These are phyloP conservation scores for Sylvia borin DNA, from an alignment of 2,797 vertebrate species.

Conservation along the genomic window DNA sequence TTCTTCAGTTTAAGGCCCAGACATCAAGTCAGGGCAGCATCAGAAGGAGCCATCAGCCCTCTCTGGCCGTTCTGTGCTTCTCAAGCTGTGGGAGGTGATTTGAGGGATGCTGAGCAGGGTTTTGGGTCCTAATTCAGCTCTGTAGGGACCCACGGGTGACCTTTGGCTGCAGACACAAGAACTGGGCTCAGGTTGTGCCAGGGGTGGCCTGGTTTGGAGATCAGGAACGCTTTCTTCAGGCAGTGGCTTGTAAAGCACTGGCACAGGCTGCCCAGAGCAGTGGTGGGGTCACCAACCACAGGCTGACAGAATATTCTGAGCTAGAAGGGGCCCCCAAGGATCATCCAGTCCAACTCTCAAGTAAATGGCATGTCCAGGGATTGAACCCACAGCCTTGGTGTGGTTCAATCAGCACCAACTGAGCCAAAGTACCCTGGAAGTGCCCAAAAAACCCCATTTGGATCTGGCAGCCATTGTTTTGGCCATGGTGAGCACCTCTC, in stretches of 20 bases:
- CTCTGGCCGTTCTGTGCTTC: rapidly evolving
- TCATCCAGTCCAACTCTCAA: neutral
- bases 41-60: neutral
- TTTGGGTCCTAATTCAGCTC: neutral
- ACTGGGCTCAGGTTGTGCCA: neutral
- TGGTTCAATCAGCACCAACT: neutral
- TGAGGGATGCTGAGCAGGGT: rapidly evolving
- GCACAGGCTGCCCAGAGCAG: neutral
- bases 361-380: neutral
- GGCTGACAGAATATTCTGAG: neutral
- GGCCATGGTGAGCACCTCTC: too few species aligned
- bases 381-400: neutral
- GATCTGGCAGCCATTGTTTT: neutral
- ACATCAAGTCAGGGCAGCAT: neutral
- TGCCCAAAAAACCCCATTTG: rapidly evolving
- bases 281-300: neutral
- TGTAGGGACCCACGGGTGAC: neutral
- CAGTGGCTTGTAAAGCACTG: neutral
- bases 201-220: neutral
- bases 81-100: neutral
- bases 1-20: neutral
- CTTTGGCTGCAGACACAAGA: neutral
- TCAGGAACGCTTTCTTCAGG: neutral
- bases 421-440: neutral
- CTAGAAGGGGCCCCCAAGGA: neutral